Evolutionary conservation across 2,888 invertebrate genomes (phyloP).

Genomic region (Capitulum mitella): DNA sequence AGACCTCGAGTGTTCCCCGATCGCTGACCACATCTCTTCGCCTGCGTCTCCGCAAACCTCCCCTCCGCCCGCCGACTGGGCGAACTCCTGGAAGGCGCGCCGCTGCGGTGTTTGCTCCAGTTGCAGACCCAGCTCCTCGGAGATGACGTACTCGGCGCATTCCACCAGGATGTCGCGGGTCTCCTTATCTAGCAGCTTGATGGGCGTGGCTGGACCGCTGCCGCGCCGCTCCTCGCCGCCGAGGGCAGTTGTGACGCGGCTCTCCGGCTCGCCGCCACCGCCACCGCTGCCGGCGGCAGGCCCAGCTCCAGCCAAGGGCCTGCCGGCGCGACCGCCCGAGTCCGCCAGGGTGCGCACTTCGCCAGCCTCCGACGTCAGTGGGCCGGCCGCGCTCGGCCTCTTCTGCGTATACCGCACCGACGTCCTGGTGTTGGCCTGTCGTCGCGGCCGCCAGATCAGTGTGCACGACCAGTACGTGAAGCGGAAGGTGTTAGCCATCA

Average conservation of each 20-base stretch:
- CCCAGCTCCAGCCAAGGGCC: too few relatives aligned
- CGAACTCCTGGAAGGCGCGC: conserved; percentile 26
- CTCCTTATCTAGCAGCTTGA: conserved; percentile 37
- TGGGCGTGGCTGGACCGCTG: neutral
- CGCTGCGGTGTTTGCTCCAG: neutral
- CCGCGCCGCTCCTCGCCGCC: neutral
- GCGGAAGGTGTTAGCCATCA: conserved; percentile 64
- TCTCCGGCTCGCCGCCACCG: neutral
- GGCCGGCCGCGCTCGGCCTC: neutral
- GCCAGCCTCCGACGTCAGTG: neutral
- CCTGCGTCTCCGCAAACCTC: neutral
- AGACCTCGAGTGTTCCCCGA: neutral
- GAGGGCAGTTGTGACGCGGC: neutral
- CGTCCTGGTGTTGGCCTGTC: neutral
- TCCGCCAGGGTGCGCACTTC: too few relatives aligned
- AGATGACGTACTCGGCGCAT: conserved; percentile 42
- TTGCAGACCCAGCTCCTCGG: conserved; percentile 36
- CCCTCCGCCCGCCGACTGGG: neutral
- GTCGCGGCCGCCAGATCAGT: neutral
- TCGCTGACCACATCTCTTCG: neutral
- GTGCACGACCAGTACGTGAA: conserved; percentile 14
- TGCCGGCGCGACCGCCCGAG: too few relatives aligned
- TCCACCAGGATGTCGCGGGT: conserved; percentile 40
- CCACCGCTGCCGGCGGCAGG: too few relatives aligned
- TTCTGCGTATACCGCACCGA: neutral